Conservation (phyloP, 1,140 invertebrate genomes). For the Cotesia glomerata region DNA sequence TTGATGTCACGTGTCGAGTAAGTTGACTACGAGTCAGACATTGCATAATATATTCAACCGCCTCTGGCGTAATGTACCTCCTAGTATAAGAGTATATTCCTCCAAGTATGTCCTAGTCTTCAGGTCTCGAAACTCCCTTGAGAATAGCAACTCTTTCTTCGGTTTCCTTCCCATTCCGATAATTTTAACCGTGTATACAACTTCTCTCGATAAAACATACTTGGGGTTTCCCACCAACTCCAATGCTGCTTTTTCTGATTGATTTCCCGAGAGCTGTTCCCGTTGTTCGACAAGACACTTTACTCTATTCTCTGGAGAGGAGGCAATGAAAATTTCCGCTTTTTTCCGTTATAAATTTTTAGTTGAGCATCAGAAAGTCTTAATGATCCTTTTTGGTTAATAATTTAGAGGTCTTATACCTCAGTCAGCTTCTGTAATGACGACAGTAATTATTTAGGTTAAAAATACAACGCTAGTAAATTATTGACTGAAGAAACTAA, state of each 20-base stretch:
- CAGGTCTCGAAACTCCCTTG: neutral
- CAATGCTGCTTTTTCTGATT: neutral
- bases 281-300: neutral
- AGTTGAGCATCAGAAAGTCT: too few species aligned
- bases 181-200: neutral
- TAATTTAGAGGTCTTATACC: too few species aligned
- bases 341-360: too few species aligned
- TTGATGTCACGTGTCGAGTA: constrained; percentile 7
- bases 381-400: too few species aligned
- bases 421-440: too few species aligned
- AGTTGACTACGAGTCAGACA: constrained; percentile 5
- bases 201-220: neutral
- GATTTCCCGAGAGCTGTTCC: constrained; percentile 1
- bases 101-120: too few species aligned
- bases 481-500: too few species aligned
- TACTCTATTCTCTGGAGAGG: too few species aligned
- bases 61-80: neutral
- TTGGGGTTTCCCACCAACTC: neutral
- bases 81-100: neutral
- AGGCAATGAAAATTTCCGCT: too few species aligned
- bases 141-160: neutral
- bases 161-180: neutral
- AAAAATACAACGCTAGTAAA: too few species aligned
- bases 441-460: too few species aligned
- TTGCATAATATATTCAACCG: constrained; percentile 13